Percentiles rank a stretch among this genome's conserved stretches.
phyloP scores from a whole-genome alignment of 2,797 vertebrate species.

The Melanotaenia trifasciata region DNA sequence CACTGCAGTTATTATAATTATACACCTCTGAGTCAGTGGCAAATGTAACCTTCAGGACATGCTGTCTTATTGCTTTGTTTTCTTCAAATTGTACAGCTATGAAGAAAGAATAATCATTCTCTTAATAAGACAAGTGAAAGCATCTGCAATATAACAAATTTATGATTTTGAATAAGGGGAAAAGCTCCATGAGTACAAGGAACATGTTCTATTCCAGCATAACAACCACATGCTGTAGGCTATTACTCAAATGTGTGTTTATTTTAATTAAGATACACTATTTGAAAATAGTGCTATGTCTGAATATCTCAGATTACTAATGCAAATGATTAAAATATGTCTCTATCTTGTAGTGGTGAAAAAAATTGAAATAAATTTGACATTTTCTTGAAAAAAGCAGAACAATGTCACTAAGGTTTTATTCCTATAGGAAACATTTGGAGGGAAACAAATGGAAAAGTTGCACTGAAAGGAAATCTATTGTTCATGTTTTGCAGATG shows the following conservation, averaged over 20 bases:
- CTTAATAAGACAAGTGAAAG: slow-evolving; percentile 2
- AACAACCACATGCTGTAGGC: not conserved
- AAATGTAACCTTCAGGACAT: slow-evolving; percentile 14
- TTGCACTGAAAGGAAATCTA: not conserved
- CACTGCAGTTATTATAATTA: not conserved
- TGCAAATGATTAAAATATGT: too few species aligned
- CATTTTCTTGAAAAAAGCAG: not conserved
- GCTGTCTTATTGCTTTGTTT: not conserved
- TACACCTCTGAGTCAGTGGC: not conserved
- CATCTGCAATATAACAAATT: not conserved
- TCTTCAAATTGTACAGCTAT: not conserved
- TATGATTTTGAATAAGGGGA: not conserved
- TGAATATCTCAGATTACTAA: not conserved
- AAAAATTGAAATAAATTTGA: not conserved
- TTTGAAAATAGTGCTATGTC: too few species aligned
- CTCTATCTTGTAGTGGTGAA: not conserved
- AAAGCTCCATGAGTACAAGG: not conserved
- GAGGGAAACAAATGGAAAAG: not conserved
- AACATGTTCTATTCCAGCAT: not conserved
- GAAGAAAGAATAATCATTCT: not conserved
- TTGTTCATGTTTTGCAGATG: not conserved
- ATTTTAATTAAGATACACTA: not conserved
- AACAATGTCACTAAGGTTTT: not conserved
- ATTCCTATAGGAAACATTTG: not conserved
- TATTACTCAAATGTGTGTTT: not conserved